These are phyloP conservation scores for Tyrannus savana DNA, from an alignment of 2,113 vertebrate species.

Conservation along the genomic window DNA sequence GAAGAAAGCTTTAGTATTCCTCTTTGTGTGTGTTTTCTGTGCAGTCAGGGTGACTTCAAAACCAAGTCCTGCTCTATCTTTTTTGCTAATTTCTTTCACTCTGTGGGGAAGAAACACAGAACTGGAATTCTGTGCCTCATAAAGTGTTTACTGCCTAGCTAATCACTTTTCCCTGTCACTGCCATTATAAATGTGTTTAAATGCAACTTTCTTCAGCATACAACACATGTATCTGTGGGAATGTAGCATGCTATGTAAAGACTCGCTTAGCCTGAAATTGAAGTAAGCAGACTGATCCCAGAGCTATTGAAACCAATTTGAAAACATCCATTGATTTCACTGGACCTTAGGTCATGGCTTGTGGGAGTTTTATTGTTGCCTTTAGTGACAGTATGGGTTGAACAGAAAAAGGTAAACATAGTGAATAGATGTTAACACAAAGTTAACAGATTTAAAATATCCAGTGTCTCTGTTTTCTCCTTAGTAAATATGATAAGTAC, in stretches of 20 bases:
- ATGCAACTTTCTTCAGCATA: not conserved
- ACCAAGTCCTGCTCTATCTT: not conserved
- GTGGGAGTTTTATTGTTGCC: constrained; percentile 34
- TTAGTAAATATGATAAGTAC: not conserved
- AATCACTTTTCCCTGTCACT: not conserved
- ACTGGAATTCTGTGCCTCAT: not conserved
- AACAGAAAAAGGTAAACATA: constrained; percentile 28
- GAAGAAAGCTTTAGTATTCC: not conserved
- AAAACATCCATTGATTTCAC: constrained; percentile 56
- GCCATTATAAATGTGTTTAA: not conserved
- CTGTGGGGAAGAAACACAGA: not conserved
- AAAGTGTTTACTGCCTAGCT: not conserved
- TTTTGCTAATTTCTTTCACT: not conserved
- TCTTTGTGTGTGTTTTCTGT: not conserved
- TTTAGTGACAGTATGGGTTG: not conserved
- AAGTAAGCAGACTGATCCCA: constrained; percentile 39
- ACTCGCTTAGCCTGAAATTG: not conserved
- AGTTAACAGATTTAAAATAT: constrained; percentile 20
- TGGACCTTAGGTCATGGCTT: constrained; percentile 41
- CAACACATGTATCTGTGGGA: constrained; percentile 37
- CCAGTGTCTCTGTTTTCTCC: not conserved
- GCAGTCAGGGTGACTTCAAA: not conserved
- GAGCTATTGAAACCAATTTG: constrained; percentile 35
- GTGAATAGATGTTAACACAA: constrained; percentile 12
- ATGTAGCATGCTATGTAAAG: not conserved